Evolutionary conservation across 2,113 vertebrate genomes (phyloP), one percentile per base, ranked within the genome.

Genomic region (Gila orcuttii): DNA sequence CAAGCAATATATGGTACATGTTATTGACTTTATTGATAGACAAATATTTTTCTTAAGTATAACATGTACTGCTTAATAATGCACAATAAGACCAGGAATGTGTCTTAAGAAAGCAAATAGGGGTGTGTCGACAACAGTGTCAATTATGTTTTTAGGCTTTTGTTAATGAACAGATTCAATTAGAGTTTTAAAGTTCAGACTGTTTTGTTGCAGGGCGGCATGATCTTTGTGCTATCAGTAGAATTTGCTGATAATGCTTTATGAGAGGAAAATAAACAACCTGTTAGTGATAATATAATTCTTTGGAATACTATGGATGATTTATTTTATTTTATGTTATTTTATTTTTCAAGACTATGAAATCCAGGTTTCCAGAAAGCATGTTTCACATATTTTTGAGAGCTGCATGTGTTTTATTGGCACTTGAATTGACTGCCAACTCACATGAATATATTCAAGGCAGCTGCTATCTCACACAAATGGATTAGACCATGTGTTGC

Each of bases 401-500:
- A 28, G 57, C 57, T 45, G 23, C 57, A 79, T 79, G 77, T 79
- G 55, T 74, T 80, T 80, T 45, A 62, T 42, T 13, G 10, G 21
- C 52, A 39, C 52, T 79, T 9, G 4, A 31, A 19, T 9, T n/a
- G 76, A 23, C 52, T 57, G 52, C 25, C 52, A 59, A 4, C 10
- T 55, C 17, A 5, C 21, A 39, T 79, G 42, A 23, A 42, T 62
- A 79, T 42, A 79, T 66, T 80, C 21, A 28, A 17, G n/a, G n/a
- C 79, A 80, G 59, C 59, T 80, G 79, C 39, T 21, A 7, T 28
- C 42, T 64, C 39, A 25, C 55, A 62, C 36, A 62, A 28, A 45
- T 79, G 77, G 77, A 62, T 62, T n/a, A n/a, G 13, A 15, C 57
- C 77, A 79, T 79, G 77, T 79, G 77, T 42, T 42, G 57, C 36